These are phyloP conservation scores for Bos javanicus DNA, from an alignment of 2,113 vertebrate genomes.

Conservation along the genomic window DNA sequence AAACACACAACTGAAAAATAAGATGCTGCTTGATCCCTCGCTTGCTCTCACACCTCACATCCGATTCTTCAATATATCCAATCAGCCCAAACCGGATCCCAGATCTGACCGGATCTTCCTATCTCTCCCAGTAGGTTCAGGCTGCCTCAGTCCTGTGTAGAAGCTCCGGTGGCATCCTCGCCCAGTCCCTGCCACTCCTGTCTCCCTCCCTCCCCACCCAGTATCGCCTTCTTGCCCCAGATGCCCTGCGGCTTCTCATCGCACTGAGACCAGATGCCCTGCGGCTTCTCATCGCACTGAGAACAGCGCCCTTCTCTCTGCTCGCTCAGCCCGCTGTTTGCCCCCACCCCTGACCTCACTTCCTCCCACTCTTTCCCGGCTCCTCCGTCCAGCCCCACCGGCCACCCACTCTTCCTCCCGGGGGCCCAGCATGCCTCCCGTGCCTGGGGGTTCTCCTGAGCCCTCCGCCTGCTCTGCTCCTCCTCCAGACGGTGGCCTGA, in stretches of 20 bases:
- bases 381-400: neutral
- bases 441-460: neutral
- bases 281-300: neutral
- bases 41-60: neutral
- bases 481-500: neutral
- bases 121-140: neutral
- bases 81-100: neutral
- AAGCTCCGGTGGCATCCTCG: neutral
- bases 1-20: no score
- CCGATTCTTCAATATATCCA: neutral
- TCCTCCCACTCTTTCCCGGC: neutral
- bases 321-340: accelerated
- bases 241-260: neutral
- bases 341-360: neutral
- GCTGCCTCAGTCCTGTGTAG: neutral
- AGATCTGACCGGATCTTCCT: accelerated
- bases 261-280: neutral
- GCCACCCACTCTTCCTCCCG: neutral
- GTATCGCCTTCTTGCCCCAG: neutral
- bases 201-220: no score
- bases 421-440: accelerated
- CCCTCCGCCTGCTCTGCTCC: neutral
- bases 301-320: neutral
- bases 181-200: neutral
- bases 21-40: neutral